These are phyloP conservation scores for Alloscopus bannaensis DNA, from an alignment of 2,888 invertebrate species.

Conservation along the genomic window DNA sequence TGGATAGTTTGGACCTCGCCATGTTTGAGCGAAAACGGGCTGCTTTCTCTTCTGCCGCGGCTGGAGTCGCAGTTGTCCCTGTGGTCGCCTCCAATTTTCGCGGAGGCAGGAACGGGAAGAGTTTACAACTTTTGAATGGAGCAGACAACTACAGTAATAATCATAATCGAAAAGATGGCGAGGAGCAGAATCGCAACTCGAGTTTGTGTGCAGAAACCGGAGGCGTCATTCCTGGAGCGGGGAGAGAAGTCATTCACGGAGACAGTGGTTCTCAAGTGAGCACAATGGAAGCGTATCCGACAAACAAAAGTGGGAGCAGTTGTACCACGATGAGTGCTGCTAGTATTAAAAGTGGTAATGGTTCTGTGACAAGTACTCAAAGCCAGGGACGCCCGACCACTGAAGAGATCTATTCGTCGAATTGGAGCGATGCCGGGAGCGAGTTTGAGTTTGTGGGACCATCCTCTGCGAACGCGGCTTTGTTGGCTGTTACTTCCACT, in stretches of 20 bases:
- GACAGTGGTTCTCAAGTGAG: no score
- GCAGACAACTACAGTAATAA: slow-evolving; percentile 22
- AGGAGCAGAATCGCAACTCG: slow-evolving; percentile 37
- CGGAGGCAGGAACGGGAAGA: slow-evolving; percentile 31
- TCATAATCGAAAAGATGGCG: slow-evolving; percentile 8
- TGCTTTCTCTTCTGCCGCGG: slow-evolving; percentile 25
- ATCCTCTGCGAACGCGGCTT: slow-evolving; percentile 18
- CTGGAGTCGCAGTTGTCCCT: not conserved
- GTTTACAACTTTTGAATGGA: slow-evolving; percentile 20
- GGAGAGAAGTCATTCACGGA: no score
- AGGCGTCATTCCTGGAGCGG: slow-evolving; percentile 20
- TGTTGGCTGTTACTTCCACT: slow-evolving; percentile 20
- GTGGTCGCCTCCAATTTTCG: slow-evolving; percentile 3
- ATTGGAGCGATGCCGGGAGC: slow-evolving; percentile 73
- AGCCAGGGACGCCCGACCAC: slow-evolving; percentile 7
- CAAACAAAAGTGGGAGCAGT: slow-evolving; percentile 27
- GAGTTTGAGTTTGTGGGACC: slow-evolving; percentile 73
- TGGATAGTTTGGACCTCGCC: slow-evolving; percentile 82
- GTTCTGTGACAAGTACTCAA: slow-evolving; percentile 22
- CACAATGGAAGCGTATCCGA: not conserved
- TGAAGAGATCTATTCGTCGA: slow-evolving; percentile 51
- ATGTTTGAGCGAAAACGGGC: slow-evolving; percentile 79
- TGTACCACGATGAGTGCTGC: slow-evolving; percentile 27
- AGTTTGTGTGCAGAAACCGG: slow-evolving; percentile 56
- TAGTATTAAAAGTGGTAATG: slow-evolving; percentile 36